Evolutionary conservation across 2,797 vertebrate species (phyloP), one percentile per base, ranked within the genome.

Genomic region (Lutra lutra): DNA sequence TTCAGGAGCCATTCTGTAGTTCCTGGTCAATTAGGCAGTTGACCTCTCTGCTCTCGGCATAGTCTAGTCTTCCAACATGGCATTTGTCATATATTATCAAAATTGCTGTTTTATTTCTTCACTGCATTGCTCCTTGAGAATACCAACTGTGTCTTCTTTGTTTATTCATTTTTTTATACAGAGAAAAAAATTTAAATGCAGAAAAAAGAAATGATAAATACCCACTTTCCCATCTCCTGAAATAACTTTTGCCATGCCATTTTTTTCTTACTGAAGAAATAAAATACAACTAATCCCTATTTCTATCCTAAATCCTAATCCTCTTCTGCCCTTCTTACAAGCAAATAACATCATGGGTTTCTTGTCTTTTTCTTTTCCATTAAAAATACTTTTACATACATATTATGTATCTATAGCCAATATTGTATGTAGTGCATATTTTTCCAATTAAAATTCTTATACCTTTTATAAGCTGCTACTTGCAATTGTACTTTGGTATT

Each of bases 231-330:
- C 78, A 12, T 77, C n/a, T 84, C 12, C 51, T 77, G 91, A 78
- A 96, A 51, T 27, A 89, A 86, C 23, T n/a, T 48, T 86, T 77
- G 32, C 46, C 20, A 11, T 75, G 18, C 38, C 21, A 11, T 85
- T 86, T 40, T 88, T 92, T 40, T 66, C 32, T 95, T 79, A 89
- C 29, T 68, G 86, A 78, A 73, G 46, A 72, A 77, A 56, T 73
- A 20, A 91, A 93, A 73, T 60, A 27, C n/a, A 48, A 10, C 25
- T 70, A 60, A 83, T 4, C 23, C 87, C 38, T 60, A 54, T 80
- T 23, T 92, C 25, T 68, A n/a, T 25, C 38, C 43, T 75, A 90
- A 88, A 4, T 85, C 5, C 2, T 1, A 11, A 46, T 90, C 17
- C 20, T 78, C 11, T 43, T 85, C 43, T 80, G 15, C 27, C 64